Evolutionary conservation across 1,140 invertebrate genomes (phyloP), one percentile per base, ranked within the genome.

Genomic region (Zaprionus inermis): DNA sequence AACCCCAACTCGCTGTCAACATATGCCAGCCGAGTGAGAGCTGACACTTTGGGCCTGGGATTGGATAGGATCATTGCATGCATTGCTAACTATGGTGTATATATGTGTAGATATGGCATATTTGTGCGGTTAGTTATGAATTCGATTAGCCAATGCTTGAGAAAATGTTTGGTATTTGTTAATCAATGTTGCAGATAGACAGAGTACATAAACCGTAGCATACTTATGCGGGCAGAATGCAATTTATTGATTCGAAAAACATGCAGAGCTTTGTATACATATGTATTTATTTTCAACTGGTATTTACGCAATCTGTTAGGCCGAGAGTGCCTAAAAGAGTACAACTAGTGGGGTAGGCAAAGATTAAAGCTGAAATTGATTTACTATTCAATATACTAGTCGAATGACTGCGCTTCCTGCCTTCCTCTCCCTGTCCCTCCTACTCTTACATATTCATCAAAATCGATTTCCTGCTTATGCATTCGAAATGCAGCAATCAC

Each of bases 381-480:
- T 67, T 57, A 32, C 36, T 41, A 56, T 36, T 22, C 64, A 58
- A 34, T 67, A 57, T 57, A 57, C 28, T 32, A 16, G 10, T 41
- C 64, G 22, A 66, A 56, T 41, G 46, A 30, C 32, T 10, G 34
- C 1, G 34, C 12, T 44, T 66, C 64, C 64, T 66, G 30, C 32
- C n/a, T 2, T 0, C n/a, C 0, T 5, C 16, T 5, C 7, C 14
- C 16, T 1, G 7, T 3, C 12, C 5, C 30, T 14, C 57, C 41
- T 65, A n/a, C 22, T 51, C 44, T 63, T 30, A 36, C 32, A 46
- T 57, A 64, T 65, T 57, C 78, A 60, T 59, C 65, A 58, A 63
- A 75, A 78, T 81, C 70, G 71, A 81, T 78, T 82, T 81, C 49
- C 71, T 58, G 66, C 18, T 59, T 74, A 79, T 79, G 81, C 76